A percentile compares a stretch with the other conserved stretches of the same genome.
Evolutionary conservation across 2,113 vertebrate genomes (phyloP).

Genomic region (Apodemus sylvaticus): DNA sequence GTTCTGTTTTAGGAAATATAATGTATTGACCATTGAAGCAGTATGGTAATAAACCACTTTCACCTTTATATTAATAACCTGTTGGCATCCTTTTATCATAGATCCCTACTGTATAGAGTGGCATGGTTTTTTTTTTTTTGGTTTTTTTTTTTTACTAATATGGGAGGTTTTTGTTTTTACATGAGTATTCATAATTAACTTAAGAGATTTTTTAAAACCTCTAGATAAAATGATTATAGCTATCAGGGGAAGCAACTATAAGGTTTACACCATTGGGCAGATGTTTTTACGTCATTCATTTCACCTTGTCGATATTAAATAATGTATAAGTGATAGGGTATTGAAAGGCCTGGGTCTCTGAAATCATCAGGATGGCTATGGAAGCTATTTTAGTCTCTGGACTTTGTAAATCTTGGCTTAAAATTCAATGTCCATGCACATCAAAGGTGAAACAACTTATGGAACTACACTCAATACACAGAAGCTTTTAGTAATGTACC

Average conservation of each 20-base stretch:
- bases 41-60: not conserved
- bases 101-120: not conserved
- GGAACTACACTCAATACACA: slow-evolving; percentile 32
- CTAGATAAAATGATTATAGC: fast-evolving
- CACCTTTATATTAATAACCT: not conserved
- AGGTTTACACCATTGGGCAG: not conserved
- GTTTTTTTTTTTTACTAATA: not conserved
- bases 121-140: not conserved
- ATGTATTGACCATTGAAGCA: not conserved
- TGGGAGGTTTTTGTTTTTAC: not conserved
- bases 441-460: slow-evolving; percentile 61
- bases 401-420: slow-evolving; percentile 50
- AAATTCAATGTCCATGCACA: slow-evolving; percentile 75
- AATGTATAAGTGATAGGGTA: slow-evolving; percentile 67
- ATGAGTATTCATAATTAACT: not conserved
- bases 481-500: slow-evolving; percentile 45
- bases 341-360: slow-evolving; percentile 52
- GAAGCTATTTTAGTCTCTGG: slow-evolving; percentile 76
- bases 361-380: slow-evolving; percentile 56
- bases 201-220: not conserved
- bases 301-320: slow-evolving; percentile 73
- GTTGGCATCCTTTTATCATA: slow-evolving; percentile 7
- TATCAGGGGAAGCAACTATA: not conserved
- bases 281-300: slow-evolving; percentile 57
- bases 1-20: not conserved